Percentiles rank a stretch among this genome's conserved stretches.
Conservation (phyloP, 2,113 vertebrate species). For the human region DNA sequence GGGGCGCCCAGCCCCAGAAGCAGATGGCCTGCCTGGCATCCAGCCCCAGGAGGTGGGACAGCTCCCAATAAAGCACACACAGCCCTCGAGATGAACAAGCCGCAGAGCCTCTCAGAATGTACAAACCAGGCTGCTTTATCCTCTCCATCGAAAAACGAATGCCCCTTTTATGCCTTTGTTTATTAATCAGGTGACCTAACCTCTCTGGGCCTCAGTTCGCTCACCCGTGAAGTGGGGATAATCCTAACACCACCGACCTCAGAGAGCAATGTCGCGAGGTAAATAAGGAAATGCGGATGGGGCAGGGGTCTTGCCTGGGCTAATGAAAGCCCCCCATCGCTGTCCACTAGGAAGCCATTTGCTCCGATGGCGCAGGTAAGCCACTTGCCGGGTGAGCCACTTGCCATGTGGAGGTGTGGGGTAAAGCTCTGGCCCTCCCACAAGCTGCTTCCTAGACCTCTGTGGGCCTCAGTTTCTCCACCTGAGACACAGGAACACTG, state of each 20-base stretch:
- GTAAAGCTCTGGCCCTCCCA: not conserved
- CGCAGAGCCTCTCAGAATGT: not conserved
- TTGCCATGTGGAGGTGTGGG: not conserved
- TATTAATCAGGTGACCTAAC: not conserved
- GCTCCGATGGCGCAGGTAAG: rapidly evolving
- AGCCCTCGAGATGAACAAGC: not conserved
- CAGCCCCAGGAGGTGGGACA: conserved; percentile 19
- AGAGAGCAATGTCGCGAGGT: rapidly evolving
- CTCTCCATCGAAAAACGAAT: not conserved
- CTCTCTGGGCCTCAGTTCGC: not conserved
- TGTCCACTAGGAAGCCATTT: not conserved
- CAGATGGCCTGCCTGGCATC: conserved; percentile 69
- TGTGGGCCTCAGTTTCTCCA: not conserved
- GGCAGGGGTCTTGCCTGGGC: not conserved
- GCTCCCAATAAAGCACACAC: not conserved
- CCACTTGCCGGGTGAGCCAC: not conserved
- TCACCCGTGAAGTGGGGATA: not conserved
- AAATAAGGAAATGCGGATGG: not conserved
- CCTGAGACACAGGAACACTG: not conserved
- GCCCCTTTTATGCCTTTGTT: not conserved
- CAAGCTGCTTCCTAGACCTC: not conserved
- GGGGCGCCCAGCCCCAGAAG: not conserved
- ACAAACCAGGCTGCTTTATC: not conserved
- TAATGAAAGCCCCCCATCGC: not conserved
- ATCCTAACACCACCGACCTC: not conserved